Evolutionary conservation across 2,797 vertebrate genomes (phyloP).

Genomic region (Lutjanus argentimaculatus): DNA sequence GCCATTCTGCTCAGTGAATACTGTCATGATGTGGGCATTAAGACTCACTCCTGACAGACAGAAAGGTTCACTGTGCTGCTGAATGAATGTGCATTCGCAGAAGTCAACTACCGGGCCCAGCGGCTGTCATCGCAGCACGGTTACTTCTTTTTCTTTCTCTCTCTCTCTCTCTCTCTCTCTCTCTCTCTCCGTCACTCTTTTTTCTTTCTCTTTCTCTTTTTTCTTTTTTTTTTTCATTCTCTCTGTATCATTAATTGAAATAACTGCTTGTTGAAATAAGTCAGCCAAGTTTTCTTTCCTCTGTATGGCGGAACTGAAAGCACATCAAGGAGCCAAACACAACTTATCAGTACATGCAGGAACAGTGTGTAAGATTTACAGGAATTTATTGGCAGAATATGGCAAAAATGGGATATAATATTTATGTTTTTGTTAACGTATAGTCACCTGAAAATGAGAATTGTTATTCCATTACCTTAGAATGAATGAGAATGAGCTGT

Average conservation of each 20-base stretch:
- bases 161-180: neutral
- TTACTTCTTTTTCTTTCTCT: slow-evolving; percentile 9
- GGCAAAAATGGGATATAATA: too few relatives aligned
- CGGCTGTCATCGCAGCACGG: slow-evolving; percentile 58
- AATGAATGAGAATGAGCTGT: too few relatives aligned
- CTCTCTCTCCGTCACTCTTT: neutral
- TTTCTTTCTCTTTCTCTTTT: neutral
- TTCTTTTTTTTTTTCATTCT: slow-evolving; percentile 9
- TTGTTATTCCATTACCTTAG: too few relatives aligned
- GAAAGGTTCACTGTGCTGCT: slow-evolving; percentile 59
- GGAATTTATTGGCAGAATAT: too few relatives aligned
- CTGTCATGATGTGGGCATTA: slow-evolving; percentile 79
- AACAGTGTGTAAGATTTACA: too few relatives aligned
- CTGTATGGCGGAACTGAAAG: slow-evolving; percentile 32
- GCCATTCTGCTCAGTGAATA: slow-evolving; percentile 77
- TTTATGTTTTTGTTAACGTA: too few relatives aligned
- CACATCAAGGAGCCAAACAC: slow-evolving; percentile 14
- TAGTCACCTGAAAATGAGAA: too few relatives aligned
- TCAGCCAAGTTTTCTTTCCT: slow-evolving; percentile 13
- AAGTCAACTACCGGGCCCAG: slow-evolving; percentile 61
- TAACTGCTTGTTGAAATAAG: slow-evolving; percentile 32
- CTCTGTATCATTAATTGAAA: slow-evolving; percentile 60
- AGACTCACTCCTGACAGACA: slow-evolving; percentile 67
- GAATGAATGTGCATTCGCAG: slow-evolving; percentile 66
- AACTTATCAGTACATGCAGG: neutral